phyloP scores from a whole-genome alignment of 2,888 invertebrate species.

The Tipula unca region DNA sequence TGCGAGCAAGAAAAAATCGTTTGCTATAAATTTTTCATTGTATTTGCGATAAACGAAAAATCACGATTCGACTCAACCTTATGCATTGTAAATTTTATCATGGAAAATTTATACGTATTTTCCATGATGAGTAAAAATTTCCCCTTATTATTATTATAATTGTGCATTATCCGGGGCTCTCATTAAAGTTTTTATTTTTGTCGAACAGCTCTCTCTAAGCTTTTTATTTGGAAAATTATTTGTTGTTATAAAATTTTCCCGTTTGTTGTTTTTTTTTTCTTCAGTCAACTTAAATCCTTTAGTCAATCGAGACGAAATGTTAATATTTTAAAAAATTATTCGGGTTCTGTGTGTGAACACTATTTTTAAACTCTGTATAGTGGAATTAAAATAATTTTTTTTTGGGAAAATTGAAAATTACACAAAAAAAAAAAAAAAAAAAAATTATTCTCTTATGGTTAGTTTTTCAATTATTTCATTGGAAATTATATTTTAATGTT shows the following conservation, averaged over 20 bases:
- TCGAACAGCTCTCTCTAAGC: not conserved
- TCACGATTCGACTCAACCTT: not conserved
- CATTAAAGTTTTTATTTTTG: not conserved
- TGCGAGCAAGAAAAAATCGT: not conserved
- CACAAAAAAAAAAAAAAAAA: not conserved
- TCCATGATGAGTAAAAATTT: not conserved
- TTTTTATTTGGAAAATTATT: not conserved
- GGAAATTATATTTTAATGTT: not conserved
- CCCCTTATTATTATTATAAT: not conserved
- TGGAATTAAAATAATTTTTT: no score
- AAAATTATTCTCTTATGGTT: not conserved
- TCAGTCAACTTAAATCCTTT: conserved; percentile 14
- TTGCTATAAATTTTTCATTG: not conserved
- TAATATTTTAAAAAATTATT: not conserved
- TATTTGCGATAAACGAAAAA: not conserved
- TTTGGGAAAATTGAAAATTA: no score
- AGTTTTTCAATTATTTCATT: not conserved
- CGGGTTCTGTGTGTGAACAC: not conserved
- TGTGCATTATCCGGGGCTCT: not conserved
- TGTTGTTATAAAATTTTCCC: not conserved
- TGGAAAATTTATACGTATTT: not conserved
- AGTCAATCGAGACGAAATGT: conserved; percentile 14
- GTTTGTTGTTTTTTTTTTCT: not conserved
- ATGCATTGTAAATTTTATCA: not conserved
- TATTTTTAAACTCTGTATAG: not conserved